Evolutionary conservation across 2,888 invertebrate species (phyloP), one percentile per base, ranked within the genome.

Genomic region (Nomada hirtipes): DNA sequence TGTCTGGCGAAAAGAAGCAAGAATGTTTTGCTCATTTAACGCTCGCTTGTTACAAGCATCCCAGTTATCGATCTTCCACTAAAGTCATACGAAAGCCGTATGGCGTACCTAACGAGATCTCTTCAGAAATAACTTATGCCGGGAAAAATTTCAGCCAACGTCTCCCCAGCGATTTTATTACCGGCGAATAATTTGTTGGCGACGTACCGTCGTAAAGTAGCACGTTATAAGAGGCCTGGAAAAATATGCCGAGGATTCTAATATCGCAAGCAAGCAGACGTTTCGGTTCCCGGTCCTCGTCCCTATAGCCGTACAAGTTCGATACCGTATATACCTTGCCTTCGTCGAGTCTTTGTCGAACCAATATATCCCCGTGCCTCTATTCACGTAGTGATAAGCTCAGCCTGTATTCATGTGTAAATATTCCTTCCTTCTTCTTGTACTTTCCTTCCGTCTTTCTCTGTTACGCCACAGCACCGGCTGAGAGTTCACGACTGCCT

Each of bases 331-430:
- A 20, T 57, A 64, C 77, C 67, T 53, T 68, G 70, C 74, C 83
- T 85, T 90, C 85, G 76, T 84, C 85, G 86, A 75, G 77, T 84
- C 86, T 85, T 85, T 84, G 84, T 79, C 79, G 85, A 90, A 88
- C 89, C 90, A 88, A 91, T 91, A 90, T 88, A 89, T 89, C 85
- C 83, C 79, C 67, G 76, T 64, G 75, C 69, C 82, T 88, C 85
- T 85, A 88, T 90, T 90, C 89, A 86, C 84, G 80, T 84, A 89
- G 86, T 88, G 89, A 91, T 89, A 91, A 92, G 90, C 90, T 85
- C 76, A 82, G 82, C 78, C 86, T 86, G 88, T 88, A 90, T 91
- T 89, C 90, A 88, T 90, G 90, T 89, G 91, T 90, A 91, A 91
- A 92, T 91, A 91, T 86, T 79, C 86, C 86, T 82, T 83, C 84